Evolutionary conservation across 1,140 invertebrate species (phyloP).

Genomic region (Drosophila trapezifrons): DNA sequence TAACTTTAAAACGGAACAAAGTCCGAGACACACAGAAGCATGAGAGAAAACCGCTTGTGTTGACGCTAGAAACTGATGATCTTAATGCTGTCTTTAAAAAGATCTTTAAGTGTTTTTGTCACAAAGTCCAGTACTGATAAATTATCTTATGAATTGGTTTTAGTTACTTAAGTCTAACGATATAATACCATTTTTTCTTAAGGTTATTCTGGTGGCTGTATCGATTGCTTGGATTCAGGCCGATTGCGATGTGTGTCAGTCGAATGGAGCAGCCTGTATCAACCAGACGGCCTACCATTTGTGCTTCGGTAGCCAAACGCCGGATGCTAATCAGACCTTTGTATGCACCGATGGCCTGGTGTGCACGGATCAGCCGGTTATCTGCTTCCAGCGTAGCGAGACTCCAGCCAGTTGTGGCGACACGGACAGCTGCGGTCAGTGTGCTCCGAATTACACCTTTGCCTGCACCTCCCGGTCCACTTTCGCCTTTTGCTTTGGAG

Average conservation of each 20-base stretch:
- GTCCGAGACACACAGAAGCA: no score
- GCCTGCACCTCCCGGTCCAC: slow-evolving; percentile 73
- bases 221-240: slow-evolving; percentile 28
- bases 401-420: slow-evolving; percentile 72
- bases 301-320: slow-evolving; percentile 55
- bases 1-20: no score
- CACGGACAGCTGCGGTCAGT: slow-evolving; percentile 70
- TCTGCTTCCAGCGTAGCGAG: slow-evolving; percentile 73
- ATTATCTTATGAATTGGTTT: no score
- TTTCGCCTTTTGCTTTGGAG: slow-evolving; percentile 76
- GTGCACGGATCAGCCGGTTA: slow-evolving; percentile 69
- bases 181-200: neutral
- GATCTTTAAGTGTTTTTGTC: no score
- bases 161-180: neutral
- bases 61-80: no score
- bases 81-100: no score
- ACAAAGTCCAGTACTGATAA: no score
- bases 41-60: no score
- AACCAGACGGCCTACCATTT: slow-evolving; percentile 70
- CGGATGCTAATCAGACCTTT: slow-evolving; percentile 59
- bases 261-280: slow-evolving; percentile 70
- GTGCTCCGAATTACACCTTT: slow-evolving; percentile 63
- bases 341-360: slow-evolving; percentile 70
- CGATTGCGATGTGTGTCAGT: slow-evolving; percentile 68
- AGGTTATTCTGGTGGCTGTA: slow-evolving; percentile 22